These are phyloP conservation scores for Amblyornis subalaris DNA, from an alignment of 2,113 vertebrate species.

Conservation along the genomic window DNA sequence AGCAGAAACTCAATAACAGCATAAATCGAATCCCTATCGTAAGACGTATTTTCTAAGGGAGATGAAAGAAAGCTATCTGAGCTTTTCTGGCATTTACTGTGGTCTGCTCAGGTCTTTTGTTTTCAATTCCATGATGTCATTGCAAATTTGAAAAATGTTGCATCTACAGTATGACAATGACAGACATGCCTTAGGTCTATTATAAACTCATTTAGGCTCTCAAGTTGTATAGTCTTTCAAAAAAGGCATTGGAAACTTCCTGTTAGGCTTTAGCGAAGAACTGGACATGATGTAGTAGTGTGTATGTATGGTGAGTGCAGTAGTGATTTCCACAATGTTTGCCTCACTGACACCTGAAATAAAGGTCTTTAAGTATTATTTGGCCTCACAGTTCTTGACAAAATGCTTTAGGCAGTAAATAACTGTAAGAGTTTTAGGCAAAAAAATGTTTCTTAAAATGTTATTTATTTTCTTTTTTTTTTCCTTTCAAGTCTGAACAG, in stretches of 20 bases:
- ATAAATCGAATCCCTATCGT: not conserved
- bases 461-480: slow-evolving; percentile 20
- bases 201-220: not conserved
- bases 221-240: not conserved
- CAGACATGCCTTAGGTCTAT: not conserved
- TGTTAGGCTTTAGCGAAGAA: not conserved
- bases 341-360: not conserved
- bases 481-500: slow-evolving; percentile 83
- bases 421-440: not conserved
- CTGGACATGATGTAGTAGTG: not conserved
- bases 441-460: not conserved
- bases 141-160: not conserved
- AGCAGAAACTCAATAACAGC: not conserved
- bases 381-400: not conserved
- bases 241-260: not conserved
- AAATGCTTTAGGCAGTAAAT: not conserved
- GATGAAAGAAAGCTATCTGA: not conserved
- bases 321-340: not conserved
- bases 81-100: not conserved
- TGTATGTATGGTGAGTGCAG: not conserved
- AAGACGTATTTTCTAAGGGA: not conserved
- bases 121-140: not conserved
- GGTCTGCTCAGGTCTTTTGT: not conserved
- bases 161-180: not conserved
- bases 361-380: not conserved